Evolutionary conservation across 2,888 invertebrate genomes (phyloP), one percentile per base, ranked within the genome.

Genomic region (Morpho achilles): DNA sequence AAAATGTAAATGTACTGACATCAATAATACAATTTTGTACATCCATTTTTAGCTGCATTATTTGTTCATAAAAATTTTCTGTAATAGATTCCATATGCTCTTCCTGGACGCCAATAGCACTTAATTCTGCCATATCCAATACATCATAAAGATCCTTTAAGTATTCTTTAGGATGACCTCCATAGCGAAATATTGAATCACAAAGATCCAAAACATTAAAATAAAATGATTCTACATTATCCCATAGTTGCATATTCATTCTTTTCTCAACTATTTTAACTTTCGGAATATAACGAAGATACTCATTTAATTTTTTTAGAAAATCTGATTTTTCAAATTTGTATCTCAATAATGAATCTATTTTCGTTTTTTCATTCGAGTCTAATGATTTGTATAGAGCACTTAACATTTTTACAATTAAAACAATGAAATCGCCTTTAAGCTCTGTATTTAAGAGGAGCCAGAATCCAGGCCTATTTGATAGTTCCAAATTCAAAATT

Each of bases 391-490:
- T 79, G 67, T 80, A 91, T 10, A 91, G 69, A 56, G 79, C 82
- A 6, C 79, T 76, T 53, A 92, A 65, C 67, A 91, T 76, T 75
- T 77, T 85, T 1, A 91, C 77, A 22, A 92, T 82, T 58, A 92
- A 70, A 55, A 91, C 85, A 61, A 91, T 79, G 65, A 81, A 84
- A 67, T 92, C 92, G 41, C 83, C 84, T 71, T 85, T 87, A 7
- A 91, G 66, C 56, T 88, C 80, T 7, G 66, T 72, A 41, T 87
- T 79, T 16, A 91, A 70, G 8, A 91, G 77, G 51, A 84, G 82
- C 81, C 85, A 86, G 69, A 91, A 91, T 0, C 89, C 88, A 3
- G 83, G 80, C 53, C 84, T 74, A 53, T 87, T 80, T 7, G 85
- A 75, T 4, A 92, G 76, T 76, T 87, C 86, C 47, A 87, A 66